Evolutionary conservation across 1,140 invertebrate genomes (phyloP).

Genomic region (Neuroterus valhalla): DNA sequence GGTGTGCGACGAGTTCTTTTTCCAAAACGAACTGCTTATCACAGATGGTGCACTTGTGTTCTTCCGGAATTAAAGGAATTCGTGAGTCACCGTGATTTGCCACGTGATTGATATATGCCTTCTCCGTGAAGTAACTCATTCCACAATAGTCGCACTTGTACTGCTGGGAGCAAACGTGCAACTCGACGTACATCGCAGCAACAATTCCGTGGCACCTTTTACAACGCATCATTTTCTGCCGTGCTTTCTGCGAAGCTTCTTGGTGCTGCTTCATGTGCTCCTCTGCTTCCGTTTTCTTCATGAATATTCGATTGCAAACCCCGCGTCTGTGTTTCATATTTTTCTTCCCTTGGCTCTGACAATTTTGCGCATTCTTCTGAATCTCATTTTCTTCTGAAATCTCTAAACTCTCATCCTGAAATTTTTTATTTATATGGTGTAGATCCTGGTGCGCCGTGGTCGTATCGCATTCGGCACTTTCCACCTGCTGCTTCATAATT

Average conservation of each 20-base stretch:
- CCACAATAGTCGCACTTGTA: conserved; percentile 39
- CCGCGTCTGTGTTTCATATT: conserved; percentile 53
- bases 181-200: conserved; percentile 63
- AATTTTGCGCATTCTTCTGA: background rate
- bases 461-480: conserved; percentile 10
- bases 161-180: conserved; percentile 60
- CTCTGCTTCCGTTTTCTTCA: conserved; percentile 56
- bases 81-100: background rate
- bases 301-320: conserved; percentile 60
- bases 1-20: conserved; percentile 53
- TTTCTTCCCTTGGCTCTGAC: too few relatives aligned
- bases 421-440: background rate
- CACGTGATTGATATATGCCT: background rate
- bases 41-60: conserved; percentile 61
- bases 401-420: background rate
- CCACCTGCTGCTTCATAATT: conserved; percentile 1
- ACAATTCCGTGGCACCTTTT: conserved; percentile 70
- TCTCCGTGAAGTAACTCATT: conserved; percentile 17
- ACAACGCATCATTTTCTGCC: conserved; percentile 64
- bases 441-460: conserved; percentile 26
- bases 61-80: background rate
- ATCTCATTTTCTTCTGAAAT: background rate
- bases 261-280: conserved; percentile 60
- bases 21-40: conserved; percentile 56
- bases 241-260: background rate